Base-by-base conservation (phyloP, 2,113 vertebrate species). In the Seriola aureovittata region DNA sequence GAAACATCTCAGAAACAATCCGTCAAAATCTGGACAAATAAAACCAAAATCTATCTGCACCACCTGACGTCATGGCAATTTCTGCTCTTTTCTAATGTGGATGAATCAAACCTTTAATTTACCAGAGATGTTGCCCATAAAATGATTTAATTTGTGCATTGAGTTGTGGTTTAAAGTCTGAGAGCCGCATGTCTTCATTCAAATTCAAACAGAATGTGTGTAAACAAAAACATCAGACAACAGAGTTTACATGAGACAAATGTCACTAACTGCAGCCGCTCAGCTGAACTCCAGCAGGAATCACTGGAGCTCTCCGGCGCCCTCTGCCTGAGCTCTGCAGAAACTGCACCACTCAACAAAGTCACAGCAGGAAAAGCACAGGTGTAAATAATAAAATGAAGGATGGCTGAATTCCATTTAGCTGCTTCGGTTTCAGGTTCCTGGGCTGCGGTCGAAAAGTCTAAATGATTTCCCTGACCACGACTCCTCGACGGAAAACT, bases 271-370 rank as follows among this genome's bases (percentile, higher is more conserved):
- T 23, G 38, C 21, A 17, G n/a, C 40, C 17, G 1, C 54, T 65
- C 21, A 23, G 36, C 36, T 74, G n/a, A 72, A 21, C 25, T 23
- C 13, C 34, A 68, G 57, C 34, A 12, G 23, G 9, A 1, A 10
- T 48, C 75, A 66, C 59, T 46, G 52, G 52, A 80, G 64, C 58
- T 68, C 76, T 82, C 29, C 68, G 74, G 81, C 80, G 8, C 23
- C 85, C 74, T 75, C 87, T 85, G 71, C 52, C 69, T 80, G 60
- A 69, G 10, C 2, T 60, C 32, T 48, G n/a, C 13, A 40, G 25
- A 67, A 86, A 86, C 75, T 78, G 62, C 82, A 72, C 2, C 12
- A 8, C 48, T 65, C 7, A 60, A 25, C 46, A 40, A 1, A 2
- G 25, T 50, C 57, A 38, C 40, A 32, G 59, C 0, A 23, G 17